Base-by-base conservation (phyloP, 1,140 invertebrate genomes). In the Pantala flavescens region DNA sequence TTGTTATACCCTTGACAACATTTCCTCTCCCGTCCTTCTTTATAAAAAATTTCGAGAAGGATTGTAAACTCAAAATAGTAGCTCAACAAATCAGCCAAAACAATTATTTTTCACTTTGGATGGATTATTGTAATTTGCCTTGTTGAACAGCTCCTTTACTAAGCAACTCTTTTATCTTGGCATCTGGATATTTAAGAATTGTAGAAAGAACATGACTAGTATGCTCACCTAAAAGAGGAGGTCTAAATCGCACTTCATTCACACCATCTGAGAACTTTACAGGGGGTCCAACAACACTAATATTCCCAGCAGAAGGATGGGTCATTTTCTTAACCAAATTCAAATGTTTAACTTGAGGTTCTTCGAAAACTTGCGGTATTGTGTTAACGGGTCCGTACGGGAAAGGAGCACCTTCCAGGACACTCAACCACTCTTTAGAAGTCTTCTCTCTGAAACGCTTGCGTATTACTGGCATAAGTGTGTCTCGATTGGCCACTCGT, bases 301-400 rank as follows among this genome's bases (percentile, higher is more conserved):
- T 83, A 71, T 82, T 86, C 0, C 91, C 93, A 49, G 87, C 88
- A 71, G 82, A 83, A 0, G 89, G 84, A 85, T 97, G 93, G 0
- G 87, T 80, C 74, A 97, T 78, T 74, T 89, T 89, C 83, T 94
- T 88, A 0, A 97, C 91, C 75, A 97, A 80, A 19, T 85, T 84
- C 78, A 92, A 91, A 23, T 89, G 83, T 77, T 89, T 84, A 0
- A 97, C 87, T 83, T 98, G 95, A 9, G 90, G 90, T 85, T 98
- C 94, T 71, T 89, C 85, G 81, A 98, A 98, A 0, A 94, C 93
- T 82, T 86, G 76, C n/a, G 87, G 82, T 80, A 98, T 89, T 19
- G 85, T 89, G 84, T 99, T 98, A 0, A 98, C 88, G 0, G 94
- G 94, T 0, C 95, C 96, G 81, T 90, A 93, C 3, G 96, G 94